phyloP scores from a whole-genome alignment of 2,888 invertebrate species.

The Cyclophora punctaria region DNA sequence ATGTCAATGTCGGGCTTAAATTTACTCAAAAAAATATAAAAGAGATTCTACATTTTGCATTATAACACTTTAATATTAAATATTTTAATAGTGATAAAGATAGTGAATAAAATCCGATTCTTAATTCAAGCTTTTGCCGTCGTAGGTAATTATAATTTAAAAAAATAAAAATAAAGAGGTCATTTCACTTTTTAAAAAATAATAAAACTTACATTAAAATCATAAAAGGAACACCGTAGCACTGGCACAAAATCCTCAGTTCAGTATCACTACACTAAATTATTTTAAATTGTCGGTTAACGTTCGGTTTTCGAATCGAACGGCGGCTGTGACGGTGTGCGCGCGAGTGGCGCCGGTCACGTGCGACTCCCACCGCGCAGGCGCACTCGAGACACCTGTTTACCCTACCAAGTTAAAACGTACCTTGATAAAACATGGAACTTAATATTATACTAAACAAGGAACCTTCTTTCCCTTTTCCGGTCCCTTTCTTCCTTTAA shows the following conservation, averaged over 20 bases:
- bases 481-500: slow-evolving; percentile 27
- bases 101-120: no score
- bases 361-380: slow-evolving; percentile 42
- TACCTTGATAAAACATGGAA: slow-evolving; percentile 1
- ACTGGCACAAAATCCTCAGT: slow-evolving; percentile 59
- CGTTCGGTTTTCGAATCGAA: slow-evolving; percentile 50
- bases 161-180: no score
- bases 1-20: not conserved
- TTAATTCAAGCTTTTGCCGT: no score
- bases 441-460: no score
- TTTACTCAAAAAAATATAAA: no score
- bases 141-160: no score
- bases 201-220: not conserved
- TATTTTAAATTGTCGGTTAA: slow-evolving; percentile 41
- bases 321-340: slow-evolving; percentile 63
- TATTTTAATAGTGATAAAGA: no score
- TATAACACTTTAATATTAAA: no score
- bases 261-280: slow-evolving; percentile 54
- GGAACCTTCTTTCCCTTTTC: slow-evolving; percentile 36
- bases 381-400: slow-evolving; percentile 33
- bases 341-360: slow-evolving; percentile 67
- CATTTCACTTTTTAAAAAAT: not conserved
- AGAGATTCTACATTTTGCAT: no score
- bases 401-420: slow-evolving; percentile 51
- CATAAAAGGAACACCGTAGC: not conserved